Conservation (phyloP, 2,888 invertebrate genomes). For the Eledone cirrhosa region DNA sequence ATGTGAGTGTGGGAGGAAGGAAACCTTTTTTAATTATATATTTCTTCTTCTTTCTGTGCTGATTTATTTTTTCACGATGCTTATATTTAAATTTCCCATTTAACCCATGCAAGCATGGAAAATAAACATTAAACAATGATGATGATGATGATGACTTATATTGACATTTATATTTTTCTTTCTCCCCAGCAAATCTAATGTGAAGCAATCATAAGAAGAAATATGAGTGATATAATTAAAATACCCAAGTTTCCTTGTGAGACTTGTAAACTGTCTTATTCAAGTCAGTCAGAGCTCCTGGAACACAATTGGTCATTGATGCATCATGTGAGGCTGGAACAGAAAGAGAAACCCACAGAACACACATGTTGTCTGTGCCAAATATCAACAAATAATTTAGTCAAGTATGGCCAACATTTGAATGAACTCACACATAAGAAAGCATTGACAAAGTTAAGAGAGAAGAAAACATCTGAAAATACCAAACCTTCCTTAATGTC, state of each 20-base stretch:
- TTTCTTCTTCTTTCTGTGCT: background rate
- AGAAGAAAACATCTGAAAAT: background rate
- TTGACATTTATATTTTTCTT: no score
- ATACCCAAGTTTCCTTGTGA: background rate
- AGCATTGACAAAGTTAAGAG: background rate
- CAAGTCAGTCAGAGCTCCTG: background rate
- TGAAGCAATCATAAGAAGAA: no score
- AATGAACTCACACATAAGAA: background rate
- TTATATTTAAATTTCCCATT: no score
- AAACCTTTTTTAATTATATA: background rate
- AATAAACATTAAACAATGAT: no score
- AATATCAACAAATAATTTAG: background rate
- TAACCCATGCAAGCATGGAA: no score
- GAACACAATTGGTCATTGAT: background rate
- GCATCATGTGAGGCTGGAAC: slow-evolving; percentile 5
- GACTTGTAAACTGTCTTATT: background rate
- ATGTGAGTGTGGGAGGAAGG: no score
- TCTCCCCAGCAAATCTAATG: no score
- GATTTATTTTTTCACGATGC: background rate
- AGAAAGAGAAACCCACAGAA: background rate
- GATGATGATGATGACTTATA: no score
- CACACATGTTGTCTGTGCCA: background rate
- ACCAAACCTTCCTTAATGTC: background rate
- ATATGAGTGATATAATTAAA: no score
- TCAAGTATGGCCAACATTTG: background rate